Base-by-base conservation (phyloP, 2,888 invertebrate species). In the Leptinotarsa rubiginosa region DNA sequence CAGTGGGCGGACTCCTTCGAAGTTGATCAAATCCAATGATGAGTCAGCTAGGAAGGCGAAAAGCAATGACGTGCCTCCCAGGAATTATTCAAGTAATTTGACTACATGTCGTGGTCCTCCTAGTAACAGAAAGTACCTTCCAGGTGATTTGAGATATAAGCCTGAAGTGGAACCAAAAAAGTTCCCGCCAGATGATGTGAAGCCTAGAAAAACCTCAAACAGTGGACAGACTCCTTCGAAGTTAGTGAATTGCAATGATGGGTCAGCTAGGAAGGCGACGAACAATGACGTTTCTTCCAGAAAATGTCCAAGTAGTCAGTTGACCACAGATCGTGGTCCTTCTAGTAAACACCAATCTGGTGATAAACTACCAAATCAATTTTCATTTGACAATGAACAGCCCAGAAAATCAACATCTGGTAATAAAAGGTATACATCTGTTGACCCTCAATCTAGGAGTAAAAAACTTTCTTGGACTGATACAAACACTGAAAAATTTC, bases 171-270 rank as follows among this genome's bases (percentile, higher is more conserved):
- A 82, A 80, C 81, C 84, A 3, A 84, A 87, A 74, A 89, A 90
- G 79, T 89, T 89, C 78, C 90, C 91, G 15, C 89, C 91, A 0
- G 87, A 87, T 2, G 91, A 91, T 77, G 71, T 86, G 47, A 84
- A 81, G 74, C 79, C 85, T 1, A 84, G 84, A 65, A 74, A 77
- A 68, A 47, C 41, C 3, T 47, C 50, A 7, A 66, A 62, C n/a
- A 66, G 18, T 16, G 65, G n/a, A 16, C 16, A 4, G 4, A 4
- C 22, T 13, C 62, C 62, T 31, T 4, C 25, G 3, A 31, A 62
- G 31, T 5, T 62, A 1, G 16, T 62, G 25, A 62, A 31, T n/a
- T 31, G n/a, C 25, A 56, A n/a, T n/a, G 47, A 68, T 2, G 31
- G n/a, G 13, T 12, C 22, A 52, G 22, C 50, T 12, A 69, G 52